Base-by-base conservation (phyloP, 2,113 vertebrate species). In the Hemibagrus wyckioides region DNA sequence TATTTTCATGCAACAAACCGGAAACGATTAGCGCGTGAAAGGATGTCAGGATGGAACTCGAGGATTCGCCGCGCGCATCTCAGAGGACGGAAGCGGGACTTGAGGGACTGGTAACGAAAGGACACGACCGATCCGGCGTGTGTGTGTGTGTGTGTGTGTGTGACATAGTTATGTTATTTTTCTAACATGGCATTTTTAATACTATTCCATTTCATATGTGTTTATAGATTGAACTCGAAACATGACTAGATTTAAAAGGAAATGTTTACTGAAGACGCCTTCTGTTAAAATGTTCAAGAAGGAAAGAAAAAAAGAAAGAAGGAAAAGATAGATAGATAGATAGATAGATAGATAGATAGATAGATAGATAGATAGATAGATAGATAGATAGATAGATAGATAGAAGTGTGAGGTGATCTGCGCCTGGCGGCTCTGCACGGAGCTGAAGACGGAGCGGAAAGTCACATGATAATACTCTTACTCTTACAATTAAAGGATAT, bases 401-500 rank as follows among this genome's bases (percentile, higher is more conserved):
- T 48, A 48, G 44, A 48, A 48, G 44, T 48, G 30, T n/a, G 85
- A 7, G 17, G 57, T 83, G 88, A 89, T 89, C 80, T 91, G 90
- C 89, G 92, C 73, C n/a, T 28, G 57, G 36, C 21, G 39, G 10
- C 2, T 33, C n/a, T 56, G 33, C 28, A 63, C 44, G 50, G 2
- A 44, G 52, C 28, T 39, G 67, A 52, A 67, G 80, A 77, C 52
- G 56, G n/a, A 84, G 33, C 76, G 33, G 2, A 39, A 8, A 61
- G 56, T 77, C 65, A 82, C n/a, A 77, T 50, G 28, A 82, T 91
- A 59, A 93, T 94, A 93, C 91, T 89, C 94, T 92, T 95, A 94
- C 85, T 90, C 71, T 96, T 96, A 96, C 95, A 96, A 95, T 96
- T 96, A 95, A 96, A 96, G 95, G 95, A 96, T 96, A 96, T 95